Base-by-base conservation (phyloP, 1,140 invertebrate genomes). In the Portunus trituberculatus region DNA sequence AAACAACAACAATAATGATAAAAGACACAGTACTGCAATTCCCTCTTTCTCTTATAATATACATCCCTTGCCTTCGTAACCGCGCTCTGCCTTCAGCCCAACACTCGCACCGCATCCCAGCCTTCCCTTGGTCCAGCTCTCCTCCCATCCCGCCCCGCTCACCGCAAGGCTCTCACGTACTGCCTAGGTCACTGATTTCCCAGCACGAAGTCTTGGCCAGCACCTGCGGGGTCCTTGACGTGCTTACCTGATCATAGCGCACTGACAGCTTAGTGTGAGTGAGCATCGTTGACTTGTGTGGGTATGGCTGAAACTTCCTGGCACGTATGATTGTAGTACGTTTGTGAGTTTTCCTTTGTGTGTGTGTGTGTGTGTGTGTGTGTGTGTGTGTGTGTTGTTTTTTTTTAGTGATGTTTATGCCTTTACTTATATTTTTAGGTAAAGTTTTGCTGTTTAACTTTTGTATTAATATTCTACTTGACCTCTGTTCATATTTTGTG, bases 311-410 rank as follows among this genome's bases (percentile, higher is more conserved):
- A 76, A 12, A 76, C 25, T 76, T 76, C 20, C 6, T 7, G 67
- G n/a, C 67, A 76, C 67, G 52, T 59, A n/a, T 76, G 67, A 76
- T n/a, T 25, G 67, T 16, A 76, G n/a, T 76, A 76, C 67, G 67
- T 76, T n/a, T 25, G 25, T 76, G 67, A 20, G 67, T 76, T 8
- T 76, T 12, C 6, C n/a, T 76, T 7, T 76, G 7, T 76, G 67
- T 76, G 67, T 76, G 67, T 76, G 67, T 76, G 67, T 76, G 67
- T 76, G 67, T 76, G 20, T 76, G 67, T 76, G 67, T 76, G 67
- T 76, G 67, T 59, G 67, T 76, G n/a, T 76, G 67, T 76, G 67
- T 76, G 67, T 76, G 67, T 76, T 76, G 67, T 76, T 39, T 12
- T 10, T 12, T 59, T 12, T 59, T 12, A 16, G 52, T 59, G 52